Percentiles rank a stretch among this genome's conserved stretches.
Evolutionary conservation across 1,140 invertebrate species (phyloP).

Genomic region (Drosophila quadrilineata): DNA sequence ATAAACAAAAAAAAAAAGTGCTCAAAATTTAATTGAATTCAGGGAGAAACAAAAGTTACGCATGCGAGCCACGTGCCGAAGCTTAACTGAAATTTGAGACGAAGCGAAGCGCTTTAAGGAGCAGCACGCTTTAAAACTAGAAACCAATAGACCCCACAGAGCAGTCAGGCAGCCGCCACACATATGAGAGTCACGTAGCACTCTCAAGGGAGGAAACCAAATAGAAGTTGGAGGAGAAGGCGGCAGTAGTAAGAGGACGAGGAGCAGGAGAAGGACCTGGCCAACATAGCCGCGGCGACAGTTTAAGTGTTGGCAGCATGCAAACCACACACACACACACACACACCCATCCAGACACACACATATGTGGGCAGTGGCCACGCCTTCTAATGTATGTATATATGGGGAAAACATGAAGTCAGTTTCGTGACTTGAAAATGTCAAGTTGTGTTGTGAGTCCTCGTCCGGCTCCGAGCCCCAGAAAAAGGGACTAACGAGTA

Average conservation of each 20-base stretch:
- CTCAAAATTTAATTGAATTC: conserved; percentile 39
- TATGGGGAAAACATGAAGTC: conserved; percentile 25
- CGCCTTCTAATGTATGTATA: too few species aligned
- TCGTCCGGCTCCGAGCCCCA: too few species aligned
- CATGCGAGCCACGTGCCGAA: conserved; percentile 22
- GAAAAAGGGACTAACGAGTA: conserved; percentile 44
- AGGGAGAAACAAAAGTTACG: conserved; percentile 7
- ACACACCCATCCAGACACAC: conserved; percentile 22
- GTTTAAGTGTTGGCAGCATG: conserved; percentile 68
- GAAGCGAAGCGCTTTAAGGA: conserved; percentile 38
- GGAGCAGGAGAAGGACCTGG: not conserved
- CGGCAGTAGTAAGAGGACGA: too few species aligned
- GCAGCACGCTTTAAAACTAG: not conserved
- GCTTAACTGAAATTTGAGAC: conserved; percentile 22
- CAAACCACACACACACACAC: conserved; percentile 55
- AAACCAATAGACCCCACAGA: too few species aligned
- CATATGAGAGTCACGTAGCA: too few species aligned
- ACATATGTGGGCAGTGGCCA: conserved; percentile 1
- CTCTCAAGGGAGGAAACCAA: too few species aligned
- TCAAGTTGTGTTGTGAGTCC: conserved; percentile 23
- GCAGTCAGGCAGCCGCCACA: too few species aligned
- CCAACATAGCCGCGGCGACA: conserved; percentile 43
- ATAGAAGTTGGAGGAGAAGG: too few species aligned
- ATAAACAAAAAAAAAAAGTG: conserved; percentile 10
- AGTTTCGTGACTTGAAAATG: conserved; percentile 39